These are phyloP conservation scores for Teleogryllus oceanicus DNA, from an alignment of 2,888 invertebrate species.

Conservation along the genomic window DNA sequence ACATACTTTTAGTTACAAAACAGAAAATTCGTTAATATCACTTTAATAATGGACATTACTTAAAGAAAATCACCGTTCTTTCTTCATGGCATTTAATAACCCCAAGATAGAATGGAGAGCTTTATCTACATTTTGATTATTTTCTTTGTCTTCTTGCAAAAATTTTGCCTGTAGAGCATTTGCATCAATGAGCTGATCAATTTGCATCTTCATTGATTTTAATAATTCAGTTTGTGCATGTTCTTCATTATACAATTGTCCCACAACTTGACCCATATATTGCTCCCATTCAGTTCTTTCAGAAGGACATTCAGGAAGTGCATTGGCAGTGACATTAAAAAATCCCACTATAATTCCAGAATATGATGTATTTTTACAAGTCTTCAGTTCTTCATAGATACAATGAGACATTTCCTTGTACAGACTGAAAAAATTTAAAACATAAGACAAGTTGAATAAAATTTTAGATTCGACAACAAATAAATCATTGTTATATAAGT, in stretches of 20 bases:
- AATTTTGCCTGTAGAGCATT: not conserved
- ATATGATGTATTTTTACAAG: not conserved
- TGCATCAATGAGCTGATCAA: not conserved
- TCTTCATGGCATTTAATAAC: not conserved
- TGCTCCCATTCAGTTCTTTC: not conserved
- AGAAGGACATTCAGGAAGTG: not conserved
- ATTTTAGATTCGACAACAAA: not conserved
- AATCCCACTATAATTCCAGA: not conserved
- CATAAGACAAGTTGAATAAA: not conserved
- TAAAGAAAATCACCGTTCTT: not conserved
- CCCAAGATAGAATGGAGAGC: not conserved
- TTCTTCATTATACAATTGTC: not conserved
- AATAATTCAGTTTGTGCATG: not conserved
- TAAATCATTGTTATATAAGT: too few relatives aligned
- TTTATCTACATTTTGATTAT: not conserved
- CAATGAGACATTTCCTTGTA: not conserved
- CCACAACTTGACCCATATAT: not conserved
- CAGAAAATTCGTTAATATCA: too few relatives aligned
- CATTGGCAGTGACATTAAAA: not conserved
- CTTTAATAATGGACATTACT: too few relatives aligned
- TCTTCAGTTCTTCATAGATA: not conserved
- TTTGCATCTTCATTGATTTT: not conserved
- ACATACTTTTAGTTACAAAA: too few relatives aligned
- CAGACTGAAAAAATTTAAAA: not conserved
- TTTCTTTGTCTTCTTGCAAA: not conserved